These are phyloP conservation scores for Phortica okadai DNA, from an alignment of 2,888 invertebrate species.

Conservation along the genomic window DNA sequence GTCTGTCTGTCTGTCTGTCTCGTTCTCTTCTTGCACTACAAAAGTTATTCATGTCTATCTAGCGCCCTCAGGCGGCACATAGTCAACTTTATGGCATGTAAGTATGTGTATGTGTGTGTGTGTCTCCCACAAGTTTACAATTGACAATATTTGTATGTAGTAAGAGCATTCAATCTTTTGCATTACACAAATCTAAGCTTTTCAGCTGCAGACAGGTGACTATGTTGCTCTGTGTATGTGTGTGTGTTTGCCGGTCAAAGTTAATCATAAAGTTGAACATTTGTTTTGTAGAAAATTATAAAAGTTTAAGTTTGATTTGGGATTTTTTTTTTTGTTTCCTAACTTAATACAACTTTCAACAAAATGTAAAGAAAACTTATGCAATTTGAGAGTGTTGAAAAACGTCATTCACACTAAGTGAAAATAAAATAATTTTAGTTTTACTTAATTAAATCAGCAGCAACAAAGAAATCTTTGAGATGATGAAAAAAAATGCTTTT, in stretches of 20 bases:
- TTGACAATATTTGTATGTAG: neutral
- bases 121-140: slow-evolving; percentile 15
- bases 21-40: too few species aligned
- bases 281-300: slow-evolving; percentile 18
- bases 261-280: slow-evolving; percentile 27
- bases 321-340: neutral
- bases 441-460: too few species aligned
- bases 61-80: neutral
- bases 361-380: slow-evolving; percentile 5
- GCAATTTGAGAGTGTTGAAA: neutral
- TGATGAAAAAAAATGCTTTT: too few species aligned
- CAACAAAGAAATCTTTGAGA: too few species aligned
- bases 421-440: too few species aligned
- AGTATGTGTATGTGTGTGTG: neutral
- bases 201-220: neutral
- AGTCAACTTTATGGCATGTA: too few species aligned
- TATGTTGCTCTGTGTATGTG: slow-evolving; percentile 8
- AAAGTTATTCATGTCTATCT: too few species aligned
- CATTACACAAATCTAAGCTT: neutral
- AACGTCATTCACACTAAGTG: too few species aligned
- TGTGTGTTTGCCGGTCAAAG: slow-evolving; percentile 5
- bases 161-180: neutral
- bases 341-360: slow-evolving; percentile 8
- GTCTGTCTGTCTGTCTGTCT: neutral
- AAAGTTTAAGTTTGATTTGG: slow-evolving; percentile 26